These are phyloP conservation scores for Fabriciana adippe DNA, from an alignment of 2,888 invertebrate species.

Conservation along the genomic window DNA sequence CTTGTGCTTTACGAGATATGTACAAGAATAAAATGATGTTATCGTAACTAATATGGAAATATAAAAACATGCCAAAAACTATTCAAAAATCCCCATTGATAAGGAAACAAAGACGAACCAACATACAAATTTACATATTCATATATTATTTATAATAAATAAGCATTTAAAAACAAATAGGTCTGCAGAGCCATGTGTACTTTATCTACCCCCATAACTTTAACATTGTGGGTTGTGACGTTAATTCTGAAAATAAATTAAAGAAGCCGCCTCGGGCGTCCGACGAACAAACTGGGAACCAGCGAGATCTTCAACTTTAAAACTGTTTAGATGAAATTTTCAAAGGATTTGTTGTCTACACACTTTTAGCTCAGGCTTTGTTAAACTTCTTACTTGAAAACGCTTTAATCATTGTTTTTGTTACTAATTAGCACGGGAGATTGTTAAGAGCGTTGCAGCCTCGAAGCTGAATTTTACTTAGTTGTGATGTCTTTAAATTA, in stretches of 20 bases:
- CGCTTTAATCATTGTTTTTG: slow-evolving; percentile 47
- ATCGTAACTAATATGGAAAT: no score
- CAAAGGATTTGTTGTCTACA: slow-evolving; percentile 66
- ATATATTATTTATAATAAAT: no score
- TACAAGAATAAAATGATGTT: no score
- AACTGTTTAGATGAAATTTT: slow-evolving; percentile 69
- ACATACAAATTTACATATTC: no score
- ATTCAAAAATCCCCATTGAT: no score
- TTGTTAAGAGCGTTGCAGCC: background rate
- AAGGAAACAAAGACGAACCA: no score
- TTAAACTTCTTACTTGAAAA: slow-evolving; percentile 60
- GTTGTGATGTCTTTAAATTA: no score
- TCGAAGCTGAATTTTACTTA: background rate
- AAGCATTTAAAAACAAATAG: slow-evolving; percentile 1
- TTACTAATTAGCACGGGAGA: slow-evolving; percentile 28
- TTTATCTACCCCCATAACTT: slow-evolving; percentile 45
- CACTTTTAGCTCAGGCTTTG: slow-evolving; percentile 57
- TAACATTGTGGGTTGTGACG: slow-evolving; percentile 49
- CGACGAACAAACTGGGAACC: slow-evolving; percentile 56
- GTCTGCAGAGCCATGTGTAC: slow-evolving; percentile 12
- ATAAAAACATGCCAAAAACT: no score
- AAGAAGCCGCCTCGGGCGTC: slow-evolving; percentile 63
- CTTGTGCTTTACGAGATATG: no score
- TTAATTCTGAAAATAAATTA: slow-evolving; percentile 72
- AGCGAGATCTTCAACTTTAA: slow-evolving; percentile 58